Percentiles rank a stretch among this genome's conserved stretches.
Evolutionary conservation across 2,888 invertebrate genomes (phyloP).

Genomic region (Tuberolachnus salignus): DNA sequence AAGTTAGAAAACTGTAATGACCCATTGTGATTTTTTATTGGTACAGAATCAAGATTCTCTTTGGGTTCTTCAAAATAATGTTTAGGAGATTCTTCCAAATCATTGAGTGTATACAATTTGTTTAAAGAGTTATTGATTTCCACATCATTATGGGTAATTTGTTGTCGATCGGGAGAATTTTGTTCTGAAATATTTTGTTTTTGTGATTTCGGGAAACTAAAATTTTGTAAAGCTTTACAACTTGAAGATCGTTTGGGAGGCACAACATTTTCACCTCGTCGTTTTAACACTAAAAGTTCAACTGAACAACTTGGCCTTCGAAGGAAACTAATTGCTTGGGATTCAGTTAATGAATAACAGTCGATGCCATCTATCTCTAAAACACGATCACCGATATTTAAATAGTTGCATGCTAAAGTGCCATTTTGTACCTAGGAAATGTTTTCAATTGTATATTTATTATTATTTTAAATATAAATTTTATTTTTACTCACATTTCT

Average conservation of each 20-base stretch:
- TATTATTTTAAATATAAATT: neutral
- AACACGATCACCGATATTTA: conserved; percentile 59
- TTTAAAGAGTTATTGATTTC: neutral
- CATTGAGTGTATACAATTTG: neutral
- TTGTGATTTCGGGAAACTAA: conserved; percentile 22
- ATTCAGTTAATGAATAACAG: conserved; percentile 58
- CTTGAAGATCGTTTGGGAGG: conserved; percentile 51
- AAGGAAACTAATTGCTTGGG: conserved; percentile 58
- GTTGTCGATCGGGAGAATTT: neutral
- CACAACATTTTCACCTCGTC: conserved; percentile 49
- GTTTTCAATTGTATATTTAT: neutral
- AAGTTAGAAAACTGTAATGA: conserved; percentile 31
- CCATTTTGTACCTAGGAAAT: conserved; percentile 58
- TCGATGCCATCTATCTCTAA: conserved; percentile 60
- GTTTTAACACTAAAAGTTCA: conserved; percentile 59
- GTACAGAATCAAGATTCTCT: neutral
- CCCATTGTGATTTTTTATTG: neutral
- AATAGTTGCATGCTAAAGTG: conserved; percentile 59
- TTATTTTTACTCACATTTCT: conserved; percentile 57
- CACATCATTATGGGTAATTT: neutral
- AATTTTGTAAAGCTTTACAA: conserved; percentile 43
- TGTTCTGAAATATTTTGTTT: conserved; percentile 17
- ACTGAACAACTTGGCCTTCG: conserved; percentile 58
- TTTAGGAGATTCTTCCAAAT: neutral
- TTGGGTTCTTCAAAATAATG: conserved; percentile 1